Evolutionary conservation across 2,797 vertebrate species (phyloP).

Genomic region (Phrynocephalus forsythii): DNA sequence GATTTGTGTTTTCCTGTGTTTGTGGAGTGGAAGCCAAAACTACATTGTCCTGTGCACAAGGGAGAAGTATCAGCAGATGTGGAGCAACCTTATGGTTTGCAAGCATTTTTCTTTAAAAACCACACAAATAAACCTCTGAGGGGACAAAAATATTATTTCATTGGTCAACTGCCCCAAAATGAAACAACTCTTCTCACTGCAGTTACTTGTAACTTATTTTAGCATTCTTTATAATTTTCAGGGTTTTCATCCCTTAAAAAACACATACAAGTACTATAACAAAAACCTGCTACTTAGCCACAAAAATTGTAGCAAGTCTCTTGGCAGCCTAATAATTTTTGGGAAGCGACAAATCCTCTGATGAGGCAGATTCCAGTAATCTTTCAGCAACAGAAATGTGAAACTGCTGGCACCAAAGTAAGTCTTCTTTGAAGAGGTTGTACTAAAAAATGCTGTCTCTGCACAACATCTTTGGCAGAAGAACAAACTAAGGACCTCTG

Average conservation of each 20-base stretch:
- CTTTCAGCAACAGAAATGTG: slow-evolving; percentile 72
- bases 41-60: neutral
- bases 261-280: neutral
- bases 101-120: neutral
- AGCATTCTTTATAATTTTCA: neutral
- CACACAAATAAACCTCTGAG: neutral
- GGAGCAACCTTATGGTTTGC: neutral
- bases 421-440: slow-evolving; percentile 71
- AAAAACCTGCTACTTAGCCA: slow-evolving; percentile 51
- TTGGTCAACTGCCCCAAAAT: neutral
- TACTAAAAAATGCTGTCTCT: slow-evolving; percentile 72
- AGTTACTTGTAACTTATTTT: neutral
- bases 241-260: neutral
- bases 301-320: slow-evolving; percentile 53
- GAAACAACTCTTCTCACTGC: slow-evolving; percentile 6
- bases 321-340: slow-evolving; percentile 46
- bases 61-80: neutral
- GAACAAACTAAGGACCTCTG: slow-evolving; percentile 70
- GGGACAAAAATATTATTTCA: neutral
- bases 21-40: neutral
- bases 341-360: slow-evolving; percentile 56
- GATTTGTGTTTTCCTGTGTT: neutral
- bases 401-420: slow-evolving; percentile 71
- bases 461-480: slow-evolving; percentile 74
- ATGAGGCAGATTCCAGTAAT: slow-evolving; percentile 66